Conservation (phyloP, 2,888 invertebrate genomes). For the Sepiola atlantica region DNA sequence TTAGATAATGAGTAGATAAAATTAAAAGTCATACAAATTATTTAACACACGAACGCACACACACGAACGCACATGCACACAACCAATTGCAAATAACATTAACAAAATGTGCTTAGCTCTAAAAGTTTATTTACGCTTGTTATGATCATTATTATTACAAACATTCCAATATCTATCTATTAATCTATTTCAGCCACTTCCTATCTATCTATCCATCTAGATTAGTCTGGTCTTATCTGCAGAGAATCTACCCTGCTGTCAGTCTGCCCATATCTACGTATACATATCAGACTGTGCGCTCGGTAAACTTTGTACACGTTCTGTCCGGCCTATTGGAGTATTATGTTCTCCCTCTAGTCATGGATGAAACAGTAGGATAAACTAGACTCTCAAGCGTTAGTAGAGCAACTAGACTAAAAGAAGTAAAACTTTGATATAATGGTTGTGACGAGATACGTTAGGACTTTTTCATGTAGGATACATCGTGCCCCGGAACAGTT, state of each 20-base stretch:
- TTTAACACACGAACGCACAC: not conserved
- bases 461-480: no score
- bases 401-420: no score
- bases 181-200: not conserved
- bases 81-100: not conserved
- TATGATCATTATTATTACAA: not conserved
- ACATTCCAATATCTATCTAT: not conserved
- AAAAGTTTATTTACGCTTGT: not conserved
- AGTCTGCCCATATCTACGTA: not conserved
- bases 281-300: no score
- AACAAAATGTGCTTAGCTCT: not conserved
- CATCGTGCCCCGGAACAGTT: no score
- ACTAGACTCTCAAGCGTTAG: no score
- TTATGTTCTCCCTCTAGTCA: no score
- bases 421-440: no score
- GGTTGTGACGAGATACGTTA: no score
- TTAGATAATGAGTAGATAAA: not conserved
- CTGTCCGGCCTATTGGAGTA: no score
- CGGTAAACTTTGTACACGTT: no score
- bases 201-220: not conserved
- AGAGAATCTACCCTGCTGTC: not conserved
- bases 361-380: no score
- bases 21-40: not conserved
- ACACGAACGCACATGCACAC: not conserved
- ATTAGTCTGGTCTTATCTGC: no score